phyloP scores from a whole-genome alignment of 30 jellyfish, hydroid and myxozoan genomes.

The Mastigias papua region DNA sequence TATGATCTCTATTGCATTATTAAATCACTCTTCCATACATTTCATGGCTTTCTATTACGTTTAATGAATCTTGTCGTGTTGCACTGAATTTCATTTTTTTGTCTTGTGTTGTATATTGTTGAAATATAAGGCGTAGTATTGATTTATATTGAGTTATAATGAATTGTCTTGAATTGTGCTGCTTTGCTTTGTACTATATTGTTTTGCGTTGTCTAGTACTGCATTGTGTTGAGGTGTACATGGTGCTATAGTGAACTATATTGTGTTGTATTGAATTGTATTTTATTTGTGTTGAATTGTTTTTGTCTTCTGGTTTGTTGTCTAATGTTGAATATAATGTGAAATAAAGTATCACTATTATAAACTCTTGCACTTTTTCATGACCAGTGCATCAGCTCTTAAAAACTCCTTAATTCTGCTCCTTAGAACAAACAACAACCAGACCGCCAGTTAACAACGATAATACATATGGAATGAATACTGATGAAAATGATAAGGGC shows the following conservation, averaged over 20 bases:
- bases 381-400: too few species aligned
- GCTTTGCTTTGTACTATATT: neutral
- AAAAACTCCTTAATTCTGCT: too few species aligned
- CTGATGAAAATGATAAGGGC: neutral
- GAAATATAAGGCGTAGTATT: neutral
- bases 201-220: neutral
- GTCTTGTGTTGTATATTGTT: neutral
- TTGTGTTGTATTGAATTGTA: neutral
- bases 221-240: neutral
- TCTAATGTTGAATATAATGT: too few species aligned
- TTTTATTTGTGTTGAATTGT: too few species aligned
- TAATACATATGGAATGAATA: neutral
- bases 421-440: constrained; percentile 22
- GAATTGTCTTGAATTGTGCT: neutral
- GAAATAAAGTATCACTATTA: too few species aligned
- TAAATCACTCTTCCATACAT: too few species aligned
- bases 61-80: too few species aligned
- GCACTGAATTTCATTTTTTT: neutral
- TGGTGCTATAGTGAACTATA: neutral
- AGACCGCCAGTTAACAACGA: neutral
- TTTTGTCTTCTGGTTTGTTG: too few species aligned
- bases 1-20: too few species aligned
- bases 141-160: neutral
- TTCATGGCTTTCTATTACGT: too few species aligned
- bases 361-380: too few species aligned